A percentile compares a stretch with the other conserved stretches of the same genome.
phyloP scores from a whole-genome alignment of 2,888 invertebrate genomes.

The Cerastoderma edule region DNA sequence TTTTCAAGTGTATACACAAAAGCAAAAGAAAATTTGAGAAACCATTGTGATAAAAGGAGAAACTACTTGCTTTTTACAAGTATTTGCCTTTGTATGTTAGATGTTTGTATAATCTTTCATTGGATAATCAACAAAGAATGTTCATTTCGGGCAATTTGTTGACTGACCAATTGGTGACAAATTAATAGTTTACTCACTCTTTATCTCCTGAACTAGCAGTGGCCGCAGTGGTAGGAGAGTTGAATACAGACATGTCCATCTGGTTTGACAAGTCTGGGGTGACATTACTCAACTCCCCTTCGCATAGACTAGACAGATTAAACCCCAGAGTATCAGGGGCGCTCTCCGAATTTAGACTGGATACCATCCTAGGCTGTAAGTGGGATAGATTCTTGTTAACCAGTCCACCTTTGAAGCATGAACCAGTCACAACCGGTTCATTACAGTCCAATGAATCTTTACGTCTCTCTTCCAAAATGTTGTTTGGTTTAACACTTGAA shows the following conservation, averaged over 20 bases:
- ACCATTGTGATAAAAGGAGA: slow-evolving; percentile 9
- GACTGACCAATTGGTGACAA: not conserved
- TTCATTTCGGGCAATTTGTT: not conserved
- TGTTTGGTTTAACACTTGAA: not conserved
- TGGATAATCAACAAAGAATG: too few species aligned
- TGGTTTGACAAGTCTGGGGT: not conserved
- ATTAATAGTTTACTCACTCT: slow-evolving; percentile 8
- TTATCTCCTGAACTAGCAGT: not conserved
- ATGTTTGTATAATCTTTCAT: not conserved
- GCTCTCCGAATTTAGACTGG: slow-evolving; percentile 48
- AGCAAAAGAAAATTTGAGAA: too few species aligned
- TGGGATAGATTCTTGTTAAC: slow-evolving; percentile 31
- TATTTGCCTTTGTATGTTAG: not conserved
- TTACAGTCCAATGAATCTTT: slow-evolving; percentile 21
- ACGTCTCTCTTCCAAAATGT: not conserved
- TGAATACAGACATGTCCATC: slow-evolving; percentile 36
- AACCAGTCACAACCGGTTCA: slow-evolving; percentile 33
- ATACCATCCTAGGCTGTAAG: slow-evolving; percentile 37
- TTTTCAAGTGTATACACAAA: too few species aligned
- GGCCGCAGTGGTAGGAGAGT: not conserved
- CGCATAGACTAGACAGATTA: slow-evolving; percentile 47
- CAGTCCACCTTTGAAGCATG: slow-evolving; percentile 11
- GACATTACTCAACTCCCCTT: slow-evolving; percentile 3
- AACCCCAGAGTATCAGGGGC: slow-evolving; percentile 22
- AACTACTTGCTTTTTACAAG: slow-evolving; percentile 5